A percentile compares a stretch with the other conserved stretches of the same genome.
These are phyloP conservation scores for Porites lobata DNA, from an alignment of 92 coral and sea anemone species.

Conservation along the genomic window DNA sequence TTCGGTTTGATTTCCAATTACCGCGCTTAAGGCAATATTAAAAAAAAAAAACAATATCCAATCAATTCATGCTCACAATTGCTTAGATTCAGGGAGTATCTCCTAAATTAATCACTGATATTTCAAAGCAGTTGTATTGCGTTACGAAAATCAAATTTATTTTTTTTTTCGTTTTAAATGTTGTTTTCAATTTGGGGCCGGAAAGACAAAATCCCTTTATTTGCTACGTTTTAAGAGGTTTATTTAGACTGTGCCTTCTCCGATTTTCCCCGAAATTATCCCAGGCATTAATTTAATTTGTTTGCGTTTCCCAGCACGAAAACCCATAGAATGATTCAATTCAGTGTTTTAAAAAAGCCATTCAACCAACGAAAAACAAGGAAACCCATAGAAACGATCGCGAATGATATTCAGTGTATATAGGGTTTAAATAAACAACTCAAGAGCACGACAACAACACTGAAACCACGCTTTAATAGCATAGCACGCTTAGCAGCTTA, in stretches of 20 bases:
- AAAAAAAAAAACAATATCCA: too few relatives aligned
- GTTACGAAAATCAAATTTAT: neutral
- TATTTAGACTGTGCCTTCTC: neutral
- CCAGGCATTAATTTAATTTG: neutral
- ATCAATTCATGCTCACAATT: neutral
- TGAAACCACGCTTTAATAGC: neutral
- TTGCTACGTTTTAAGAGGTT: conserved; percentile 26
- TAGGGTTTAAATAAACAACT: neutral
- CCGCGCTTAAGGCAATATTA: neutral
- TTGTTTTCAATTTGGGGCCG: conserved; percentile 16
- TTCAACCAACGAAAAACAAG: neutral
- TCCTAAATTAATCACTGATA: neutral
- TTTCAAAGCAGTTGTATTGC: neutral
- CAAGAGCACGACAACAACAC: neutral
- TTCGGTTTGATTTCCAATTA: neutral
- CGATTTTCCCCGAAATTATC: conserved; percentile 13
- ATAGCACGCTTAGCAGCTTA: neutral
- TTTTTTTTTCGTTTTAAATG: neutral
- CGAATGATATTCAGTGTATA: neutral
- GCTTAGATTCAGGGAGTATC: neutral
- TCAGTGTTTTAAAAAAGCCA: neutral
- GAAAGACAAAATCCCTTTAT: conserved; percentile 21
- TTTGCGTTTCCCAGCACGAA: conserved; percentile 13
- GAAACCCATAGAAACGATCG: neutral
- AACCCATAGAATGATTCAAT: neutral